Conservation (phyloP, 2,888 invertebrate genomes). For the Philhelius pedissequus region DNA sequence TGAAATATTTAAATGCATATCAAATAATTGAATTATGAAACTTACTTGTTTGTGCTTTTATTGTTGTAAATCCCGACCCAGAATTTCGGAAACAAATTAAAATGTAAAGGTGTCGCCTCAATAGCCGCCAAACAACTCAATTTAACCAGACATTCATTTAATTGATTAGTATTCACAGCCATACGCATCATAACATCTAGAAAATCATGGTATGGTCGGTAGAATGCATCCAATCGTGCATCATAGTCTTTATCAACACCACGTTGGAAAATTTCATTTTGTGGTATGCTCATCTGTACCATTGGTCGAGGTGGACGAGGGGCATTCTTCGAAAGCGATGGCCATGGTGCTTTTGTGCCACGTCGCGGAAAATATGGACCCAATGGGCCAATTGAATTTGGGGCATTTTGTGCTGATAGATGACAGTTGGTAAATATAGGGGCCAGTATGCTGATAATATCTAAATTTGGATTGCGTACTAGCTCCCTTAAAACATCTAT, state of each 20-base stretch:
- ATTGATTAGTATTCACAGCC: slow-evolving; percentile 92
- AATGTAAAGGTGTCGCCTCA: slow-evolving; percentile 93
- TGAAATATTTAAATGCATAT: not conserved
- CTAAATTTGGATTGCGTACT: slow-evolving; percentile 77
- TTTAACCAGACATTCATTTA: slow-evolving; percentile 91
- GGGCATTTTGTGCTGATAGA: slow-evolving; percentile 87
- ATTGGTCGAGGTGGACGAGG: slow-evolving; percentile 87
- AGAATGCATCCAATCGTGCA: slow-evolving; percentile 86
- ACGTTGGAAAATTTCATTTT: slow-evolving; percentile 83
- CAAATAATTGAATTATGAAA: slow-evolving; percentile 13
- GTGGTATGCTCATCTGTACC: slow-evolving; percentile 91
- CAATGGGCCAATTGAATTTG: slow-evolving; percentile 83
- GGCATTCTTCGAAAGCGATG: slow-evolving; percentile 82
- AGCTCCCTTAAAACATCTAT: slow-evolving; percentile 82
- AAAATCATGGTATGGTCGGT: slow-evolving; percentile 92
- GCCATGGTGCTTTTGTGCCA: slow-evolving; percentile 81
- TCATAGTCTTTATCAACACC: slow-evolving; percentile 90
- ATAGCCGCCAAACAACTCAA: slow-evolving; percentile 94
- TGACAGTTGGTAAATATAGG: slow-evolving; percentile 93
- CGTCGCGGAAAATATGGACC: slow-evolving; percentile 89
- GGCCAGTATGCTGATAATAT: slow-evolving; percentile 86
- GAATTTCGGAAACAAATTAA: slow-evolving; percentile 93
- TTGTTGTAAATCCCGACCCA: slow-evolving; percentile 92
- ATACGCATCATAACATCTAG: slow-evolving; percentile 91
- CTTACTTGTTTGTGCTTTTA: slow-evolving; percentile 78